Conservation (phyloP, 2,888 invertebrate genomes). For the Portevinia maculata region DNA sequence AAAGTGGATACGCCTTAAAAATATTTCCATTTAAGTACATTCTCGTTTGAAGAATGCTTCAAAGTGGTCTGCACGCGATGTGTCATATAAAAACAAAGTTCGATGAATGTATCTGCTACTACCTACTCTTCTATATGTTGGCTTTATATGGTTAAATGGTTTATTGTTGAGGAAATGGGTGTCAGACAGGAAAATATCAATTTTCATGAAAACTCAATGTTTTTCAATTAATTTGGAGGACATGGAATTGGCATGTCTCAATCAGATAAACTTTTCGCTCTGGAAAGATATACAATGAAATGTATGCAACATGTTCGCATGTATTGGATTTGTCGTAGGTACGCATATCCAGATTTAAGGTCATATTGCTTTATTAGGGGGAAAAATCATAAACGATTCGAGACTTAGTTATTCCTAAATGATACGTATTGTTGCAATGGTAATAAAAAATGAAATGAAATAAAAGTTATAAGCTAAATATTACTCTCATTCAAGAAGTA, state of each 20-base stretch:
- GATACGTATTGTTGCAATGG: no score
- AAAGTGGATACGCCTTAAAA: background rate
- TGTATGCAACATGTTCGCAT: no score
- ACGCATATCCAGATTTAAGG: no score
- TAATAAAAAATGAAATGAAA: no score
- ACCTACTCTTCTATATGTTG: conserved; percentile 6
- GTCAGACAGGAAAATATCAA: background rate
- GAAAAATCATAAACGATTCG: no score
- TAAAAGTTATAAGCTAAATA: no score
- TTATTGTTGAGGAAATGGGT: conserved; percentile 5
- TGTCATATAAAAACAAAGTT: conserved; percentile 28
- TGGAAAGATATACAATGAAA: no score
- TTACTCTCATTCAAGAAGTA: no score
- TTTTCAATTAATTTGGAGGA: conserved; percentile 4
- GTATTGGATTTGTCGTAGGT: no score
- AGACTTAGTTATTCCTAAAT: no score
- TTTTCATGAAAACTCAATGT: background rate
- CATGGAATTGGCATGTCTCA: background rate
- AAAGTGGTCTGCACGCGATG: conserved; percentile 29
- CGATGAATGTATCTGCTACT: conserved; percentile 43
- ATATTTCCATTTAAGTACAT: background rate
- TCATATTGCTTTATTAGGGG: no score
- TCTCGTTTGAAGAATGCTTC: background rate
- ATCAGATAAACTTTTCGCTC: background rate
- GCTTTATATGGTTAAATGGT: background rate